Conservation (phyloP, 2,797 vertebrate genomes). For the Silurus aristotelis region DNA sequence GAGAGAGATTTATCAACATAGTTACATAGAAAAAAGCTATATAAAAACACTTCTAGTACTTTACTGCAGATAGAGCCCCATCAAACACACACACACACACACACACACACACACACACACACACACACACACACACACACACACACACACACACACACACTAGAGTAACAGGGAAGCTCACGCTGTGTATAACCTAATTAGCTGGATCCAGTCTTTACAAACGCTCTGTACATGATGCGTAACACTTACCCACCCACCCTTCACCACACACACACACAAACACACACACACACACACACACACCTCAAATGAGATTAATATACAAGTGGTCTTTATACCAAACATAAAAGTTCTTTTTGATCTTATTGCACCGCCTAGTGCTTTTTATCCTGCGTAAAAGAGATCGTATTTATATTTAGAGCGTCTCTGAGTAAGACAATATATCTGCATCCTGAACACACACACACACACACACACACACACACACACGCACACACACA, state of each 20-base stretch:
- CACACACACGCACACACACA: not conserved
- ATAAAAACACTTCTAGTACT: conserved; percentile 47
- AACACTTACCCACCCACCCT: conserved; percentile 33
- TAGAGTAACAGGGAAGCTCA: conserved; percentile 57
- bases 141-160: conserved; percentile 39
- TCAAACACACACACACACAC: conserved; percentile 29
- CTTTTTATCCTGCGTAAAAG: conserved; percentile 68
- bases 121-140: conserved; percentile 38
- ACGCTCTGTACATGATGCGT: conserved; percentile 48
- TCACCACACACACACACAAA: conserved; percentile 51
- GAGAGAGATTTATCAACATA: conserved; percentile 40
- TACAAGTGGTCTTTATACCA: conserved; percentile 42
- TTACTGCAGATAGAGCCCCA: conserved; percentile 44
- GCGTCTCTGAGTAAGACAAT: conserved; percentile 51
- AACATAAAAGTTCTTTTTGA: conserved; percentile 49
- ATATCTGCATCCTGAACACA: conserved; percentile 27
- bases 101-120: conserved; percentile 39
- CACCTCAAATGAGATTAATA: conserved; percentile 24
- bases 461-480: too few relatives aligned
- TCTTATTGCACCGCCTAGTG: conserved; percentile 22
- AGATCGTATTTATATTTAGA: conserved; percentile 65
- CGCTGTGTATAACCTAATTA: conserved; percentile 76
- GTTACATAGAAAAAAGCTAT: conserved; percentile 27
- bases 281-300: conserved; percentile 55
- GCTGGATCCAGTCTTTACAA: conserved; percentile 74